A percentile compares a stretch with the other conserved stretches of the same genome.
phyloP scores from a whole-genome alignment of 1,140 invertebrate genomes.

The Caenorhabditis tropicalis region DNA sequence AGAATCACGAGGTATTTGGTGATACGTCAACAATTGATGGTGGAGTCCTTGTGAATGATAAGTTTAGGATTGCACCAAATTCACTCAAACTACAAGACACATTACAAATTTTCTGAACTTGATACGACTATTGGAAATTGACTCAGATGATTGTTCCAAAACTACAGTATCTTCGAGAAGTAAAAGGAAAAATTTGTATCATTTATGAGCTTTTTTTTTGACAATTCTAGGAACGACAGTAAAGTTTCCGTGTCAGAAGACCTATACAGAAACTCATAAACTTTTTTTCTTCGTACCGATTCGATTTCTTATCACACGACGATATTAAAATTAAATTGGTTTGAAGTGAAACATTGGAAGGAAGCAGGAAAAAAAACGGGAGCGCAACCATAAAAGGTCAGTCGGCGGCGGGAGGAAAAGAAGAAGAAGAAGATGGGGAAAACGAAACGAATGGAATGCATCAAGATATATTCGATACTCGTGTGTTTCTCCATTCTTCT shows the following conservation, averaged over 20 bases:
- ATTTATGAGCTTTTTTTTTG: too few species aligned
- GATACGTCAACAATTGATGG: not conserved
- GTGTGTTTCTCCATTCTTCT: conserved; percentile 30
- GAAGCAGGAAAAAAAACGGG: conserved; percentile 34
- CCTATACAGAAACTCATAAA: conserved; percentile 3
- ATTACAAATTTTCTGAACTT: too few species aligned
- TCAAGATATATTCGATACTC: conserved; percentile 30
- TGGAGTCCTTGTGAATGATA: not conserved
- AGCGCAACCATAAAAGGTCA: conserved; percentile 39
- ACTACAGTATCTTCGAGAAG: too few species aligned
- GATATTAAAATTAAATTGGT: conserved; percentile 32
- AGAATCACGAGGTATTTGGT: not conserved
- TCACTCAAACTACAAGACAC: not conserved
- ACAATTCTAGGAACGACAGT: too few species aligned
- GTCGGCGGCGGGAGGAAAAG: not conserved
- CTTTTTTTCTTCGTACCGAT: conserved; percentile 12
- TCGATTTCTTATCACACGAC: not conserved
- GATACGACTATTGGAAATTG: too few species aligned
- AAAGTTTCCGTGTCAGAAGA: not conserved
- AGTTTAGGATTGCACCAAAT: not conserved
- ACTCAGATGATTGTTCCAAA: too few species aligned
- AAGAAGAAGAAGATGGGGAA: too few species aligned
- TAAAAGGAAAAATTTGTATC: too few species aligned
- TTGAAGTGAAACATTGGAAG: not conserved
- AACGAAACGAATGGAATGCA: conserved; percentile 40